A percentile compares a stretch with the other conserved stretches of the same genome.
Conservation (phyloP, 2,888 invertebrate species). For the Syrista parreyssii region DNA sequence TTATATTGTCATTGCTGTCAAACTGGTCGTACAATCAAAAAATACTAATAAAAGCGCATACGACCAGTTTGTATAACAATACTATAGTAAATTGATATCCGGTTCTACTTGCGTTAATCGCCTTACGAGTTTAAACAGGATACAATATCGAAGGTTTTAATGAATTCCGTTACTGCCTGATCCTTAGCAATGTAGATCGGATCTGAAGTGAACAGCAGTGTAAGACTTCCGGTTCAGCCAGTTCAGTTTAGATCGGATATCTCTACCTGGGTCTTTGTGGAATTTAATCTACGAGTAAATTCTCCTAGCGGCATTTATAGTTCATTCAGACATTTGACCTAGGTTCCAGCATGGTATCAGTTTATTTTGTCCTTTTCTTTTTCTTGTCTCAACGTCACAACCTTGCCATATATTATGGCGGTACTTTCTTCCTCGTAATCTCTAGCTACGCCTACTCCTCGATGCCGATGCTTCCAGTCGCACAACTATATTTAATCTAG, state of each 20-base stretch:
- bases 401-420: not conserved
- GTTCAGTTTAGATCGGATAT: not conserved
- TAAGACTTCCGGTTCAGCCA: not conserved
- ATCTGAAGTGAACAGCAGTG: not conserved
- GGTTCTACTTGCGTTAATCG: not conserved
- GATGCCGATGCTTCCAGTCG: not conserved
- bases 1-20: not conserved
- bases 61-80: not conserved
- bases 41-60: not conserved
- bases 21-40: not conserved
- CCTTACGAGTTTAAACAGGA: not conserved
- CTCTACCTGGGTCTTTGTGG: not conserved
- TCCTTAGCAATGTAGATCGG: not conserved
- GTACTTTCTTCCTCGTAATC: not conserved
- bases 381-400: not conserved
- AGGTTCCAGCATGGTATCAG: not conserved
- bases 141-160: not conserved
- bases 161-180: not conserved
- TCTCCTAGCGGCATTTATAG: not conserved
- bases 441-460: not conserved
- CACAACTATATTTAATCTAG: not conserved
- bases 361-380: not conserved
- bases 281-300: not conserved
- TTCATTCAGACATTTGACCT: not conserved
- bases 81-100: slow-evolving; percentile 17